Evolutionary conservation across 2,797 vertebrate genomes (phyloP), one percentile per base, ranked within the genome.

Genomic region (Alosa sapidissima): DNA sequence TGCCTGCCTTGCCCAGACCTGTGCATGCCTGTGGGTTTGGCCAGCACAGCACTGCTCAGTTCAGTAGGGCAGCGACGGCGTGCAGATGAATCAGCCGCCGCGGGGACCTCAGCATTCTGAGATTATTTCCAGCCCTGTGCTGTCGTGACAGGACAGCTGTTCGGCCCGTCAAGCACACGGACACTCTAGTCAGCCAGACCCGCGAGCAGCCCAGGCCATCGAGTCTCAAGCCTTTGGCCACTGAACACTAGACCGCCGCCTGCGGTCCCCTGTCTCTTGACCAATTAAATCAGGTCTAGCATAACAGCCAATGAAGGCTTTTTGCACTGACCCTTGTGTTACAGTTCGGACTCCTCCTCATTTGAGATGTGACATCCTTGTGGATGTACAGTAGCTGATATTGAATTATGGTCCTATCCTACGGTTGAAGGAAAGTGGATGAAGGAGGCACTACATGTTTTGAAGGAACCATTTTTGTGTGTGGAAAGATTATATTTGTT

Each of bases 21-120:
- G 60, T 28, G 60, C 60, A 47, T 78, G 72, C 41, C 41, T 78
- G 41, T 47, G 72, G 72, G 72, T 47, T 78, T 78, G 72, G 41
- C 41, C 45, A 47, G 72, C 14, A 47, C 72, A 16, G 41, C 41
- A 13, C 24, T 3, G 33, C 68, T 75, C 10, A 75, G 68, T 75
- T 75, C 68, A 19, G 2, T 28, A 33, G 68, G 68, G 13, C 65
- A 16, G 65, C 33, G 33, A 41, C 68, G 13, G 13, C 33, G 14
- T 36, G 14, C 68, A 72, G 68, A 72, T 72, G 68, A 19, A 36
- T 33, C 14, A 16, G 36, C 33, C 36, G 68, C 33, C 33, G 33
- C 13, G 36, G 28, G 19, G 41, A 78, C 72, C 72, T 19, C 36
- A 14, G 16, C 68, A 78, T 13, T 45, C 36, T n/a, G 14, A 78